Evolutionary conservation across 1,140 invertebrate genomes (phyloP).

Genomic region (Thaumetopoea pityocampa): DNA sequence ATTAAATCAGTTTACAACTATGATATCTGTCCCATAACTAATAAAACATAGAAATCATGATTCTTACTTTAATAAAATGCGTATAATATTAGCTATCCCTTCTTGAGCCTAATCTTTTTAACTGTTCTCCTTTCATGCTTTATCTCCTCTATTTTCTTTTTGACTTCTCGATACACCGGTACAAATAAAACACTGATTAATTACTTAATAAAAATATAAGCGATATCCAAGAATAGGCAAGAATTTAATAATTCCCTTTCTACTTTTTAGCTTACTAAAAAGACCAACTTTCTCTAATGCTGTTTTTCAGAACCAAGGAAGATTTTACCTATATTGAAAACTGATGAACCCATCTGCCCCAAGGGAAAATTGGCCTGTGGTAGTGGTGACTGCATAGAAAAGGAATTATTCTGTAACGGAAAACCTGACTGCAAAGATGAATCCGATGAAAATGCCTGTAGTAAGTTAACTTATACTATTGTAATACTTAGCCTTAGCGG

Average conservation of each 20-base stretch:
- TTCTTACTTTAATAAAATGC: slow-evolving; percentile 23
- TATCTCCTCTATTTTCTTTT: slow-evolving; percentile 44
- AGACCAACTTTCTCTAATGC: neutral
- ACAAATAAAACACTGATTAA: slow-evolving; percentile 37
- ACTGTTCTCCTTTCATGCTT: slow-evolving; percentile 57
- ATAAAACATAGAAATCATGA: slow-evolving; percentile 6
- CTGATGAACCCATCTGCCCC: slow-evolving; percentile 92
- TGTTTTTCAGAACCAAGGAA: slow-evolving; percentile 87
- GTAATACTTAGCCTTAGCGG: too few relatives aligned
- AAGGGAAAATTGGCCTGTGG: slow-evolving; percentile 93
- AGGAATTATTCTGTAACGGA: slow-evolving; percentile 94
- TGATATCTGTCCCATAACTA: too few relatives aligned
- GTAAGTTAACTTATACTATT: slow-evolving; percentile 78
- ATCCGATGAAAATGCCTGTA: slow-evolving; percentile 96
- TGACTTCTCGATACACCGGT: slow-evolving; percentile 35
- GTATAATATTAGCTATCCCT: slow-evolving; percentile 31
- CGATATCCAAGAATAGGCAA: slow-evolving; percentile 1
- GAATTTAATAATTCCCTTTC: neutral
- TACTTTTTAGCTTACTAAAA: neutral
- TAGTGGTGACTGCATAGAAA: slow-evolving; percentile 92
- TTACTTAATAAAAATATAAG: slow-evolving; percentile 8
- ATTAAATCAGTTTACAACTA: too few relatives aligned
- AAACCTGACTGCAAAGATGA: slow-evolving; percentile 94
- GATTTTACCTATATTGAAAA: slow-evolving; percentile 90
- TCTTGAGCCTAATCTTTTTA: slow-evolving; percentile 33